Evolutionary conservation across 1,140 invertebrate genomes (phyloP).

Genomic region (Sweltsa coloradensis): DNA sequence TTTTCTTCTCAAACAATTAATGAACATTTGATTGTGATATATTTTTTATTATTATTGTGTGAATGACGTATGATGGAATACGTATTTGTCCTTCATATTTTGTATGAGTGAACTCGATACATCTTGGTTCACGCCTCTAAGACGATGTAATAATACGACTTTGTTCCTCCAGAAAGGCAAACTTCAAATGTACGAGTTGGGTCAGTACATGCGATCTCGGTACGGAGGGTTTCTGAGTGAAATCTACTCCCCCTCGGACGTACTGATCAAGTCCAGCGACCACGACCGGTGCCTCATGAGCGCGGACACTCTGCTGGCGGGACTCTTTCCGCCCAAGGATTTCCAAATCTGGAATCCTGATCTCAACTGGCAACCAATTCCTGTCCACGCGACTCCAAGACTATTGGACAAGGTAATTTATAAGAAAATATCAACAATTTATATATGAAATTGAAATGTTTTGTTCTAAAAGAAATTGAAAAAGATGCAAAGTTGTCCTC

Average conservation of each 20-base stretch:
- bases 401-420: conserved; percentile 51
- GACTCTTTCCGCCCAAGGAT: conserved; percentile 60
- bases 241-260: conserved; percentile 45
- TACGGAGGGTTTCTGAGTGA: conserved; percentile 53
- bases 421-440: conserved; percentile 3
- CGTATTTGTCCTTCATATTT: too few species aligned
- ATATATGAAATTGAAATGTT: neutral
- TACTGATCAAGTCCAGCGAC: conserved; percentile 65
- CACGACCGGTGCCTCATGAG: conserved; percentile 77
- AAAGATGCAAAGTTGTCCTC: neutral
- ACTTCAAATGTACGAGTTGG: conserved; percentile 60
- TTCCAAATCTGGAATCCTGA: conserved; percentile 56
- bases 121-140: too few species aligned
- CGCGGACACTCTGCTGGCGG: conserved; percentile 66
- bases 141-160: too few species aligned
- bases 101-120: too few species aligned
- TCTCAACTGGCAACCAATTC: conserved; percentile 77
- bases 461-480: neutral
- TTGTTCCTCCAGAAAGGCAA: conserved; percentile 76
- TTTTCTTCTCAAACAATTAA: too few species aligned
- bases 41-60: too few species aligned
- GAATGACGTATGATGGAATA: too few species aligned
- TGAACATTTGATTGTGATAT: too few species aligned
- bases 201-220: conserved; percentile 51
- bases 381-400: conserved; percentile 60